Conservation (phyloP, 2,113 vertebrate species). For the Microtus oregoni region DNA sequence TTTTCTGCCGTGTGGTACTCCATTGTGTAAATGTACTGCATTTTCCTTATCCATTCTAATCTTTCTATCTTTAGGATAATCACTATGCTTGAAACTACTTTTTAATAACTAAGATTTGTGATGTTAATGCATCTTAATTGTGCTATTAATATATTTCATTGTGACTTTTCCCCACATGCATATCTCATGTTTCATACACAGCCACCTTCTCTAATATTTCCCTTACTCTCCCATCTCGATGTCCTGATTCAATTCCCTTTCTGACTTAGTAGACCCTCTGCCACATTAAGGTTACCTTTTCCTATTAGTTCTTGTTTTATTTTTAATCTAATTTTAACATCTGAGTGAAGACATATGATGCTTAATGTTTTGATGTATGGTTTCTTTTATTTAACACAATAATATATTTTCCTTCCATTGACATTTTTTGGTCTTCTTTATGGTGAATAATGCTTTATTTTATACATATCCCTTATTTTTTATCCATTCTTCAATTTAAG, state of each 20-base stretch:
- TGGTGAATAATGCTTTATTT: not conserved
- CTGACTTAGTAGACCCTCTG: not conserved
- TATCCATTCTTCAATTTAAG: not conserved
- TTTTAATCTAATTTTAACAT: not conserved
- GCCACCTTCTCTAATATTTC: not conserved
- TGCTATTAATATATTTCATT: not conserved
- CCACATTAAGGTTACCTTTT: too few relatives aligned
- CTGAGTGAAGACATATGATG: not conserved
- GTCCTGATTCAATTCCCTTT: not conserved
- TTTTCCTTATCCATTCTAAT: not conserved
- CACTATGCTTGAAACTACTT: not conserved
- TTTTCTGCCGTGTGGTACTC: too few relatives aligned
- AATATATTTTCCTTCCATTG: not conserved
- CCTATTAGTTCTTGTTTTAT: not conserved
- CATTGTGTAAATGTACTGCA: too few relatives aligned
- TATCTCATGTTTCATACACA: too few relatives aligned
- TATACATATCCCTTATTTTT: not conserved
- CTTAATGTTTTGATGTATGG: not conserved
- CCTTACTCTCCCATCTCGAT: not conserved
- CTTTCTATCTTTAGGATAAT: not conserved
- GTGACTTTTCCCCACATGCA: not conserved
- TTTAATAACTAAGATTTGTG: not conserved
- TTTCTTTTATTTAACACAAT: not conserved
- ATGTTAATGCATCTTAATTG: not conserved
- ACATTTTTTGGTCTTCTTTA: not conserved